Base-by-base conservation (phyloP, 2,888 invertebrate species). In the Caenorhabditis sp. region DNA sequence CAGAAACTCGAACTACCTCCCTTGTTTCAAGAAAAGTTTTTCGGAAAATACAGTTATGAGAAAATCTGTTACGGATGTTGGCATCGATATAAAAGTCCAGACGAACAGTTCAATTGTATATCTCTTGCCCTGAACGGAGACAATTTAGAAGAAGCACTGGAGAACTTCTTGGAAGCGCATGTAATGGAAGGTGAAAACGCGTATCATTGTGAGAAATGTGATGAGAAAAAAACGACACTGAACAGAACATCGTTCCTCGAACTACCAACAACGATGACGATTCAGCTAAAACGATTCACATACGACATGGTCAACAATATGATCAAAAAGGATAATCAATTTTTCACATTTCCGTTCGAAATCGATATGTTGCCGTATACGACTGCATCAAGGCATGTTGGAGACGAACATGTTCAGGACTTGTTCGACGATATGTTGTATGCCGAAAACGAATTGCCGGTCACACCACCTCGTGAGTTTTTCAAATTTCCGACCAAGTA, bases 111-210 rank as follows among this genome's bases (percentile, higher is more conserved):
- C 60, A 71, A 68, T 17, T 69, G 72, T 51, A 53, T 78, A 12
- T 76, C 76, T 17, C 53, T 78, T 57, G 78, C 76, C 5, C 50
- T 78, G 27, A 69, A 72, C 49, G 78, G 78, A 12, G 67, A 69
- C 23, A 71, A 65, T 60, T 66, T 74, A 19, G 77, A 70, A 50
- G 77, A 74, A 17, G 67, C 67, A 6, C 82, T 91, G 36, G 89
- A 89, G 62, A 90, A 90, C 85, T 90, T 90, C 87, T 90, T 91
- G 1, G 89, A 89, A 73, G 90, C 90, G 17, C 90, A 90, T 78
- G 84, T 90, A 23, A 82, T 91, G 69, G 90, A 90, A 77, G 90
- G 90, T n/a, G 90, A 90, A 78, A 90, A 90, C 86, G 90, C 90
- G 8, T 90, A 90, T 82, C 89, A 88, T 76, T 90, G 90, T 87